Evolutionary conservation across 2,797 vertebrate species (phyloP).

Genomic region (Brotula barbata): DNA sequence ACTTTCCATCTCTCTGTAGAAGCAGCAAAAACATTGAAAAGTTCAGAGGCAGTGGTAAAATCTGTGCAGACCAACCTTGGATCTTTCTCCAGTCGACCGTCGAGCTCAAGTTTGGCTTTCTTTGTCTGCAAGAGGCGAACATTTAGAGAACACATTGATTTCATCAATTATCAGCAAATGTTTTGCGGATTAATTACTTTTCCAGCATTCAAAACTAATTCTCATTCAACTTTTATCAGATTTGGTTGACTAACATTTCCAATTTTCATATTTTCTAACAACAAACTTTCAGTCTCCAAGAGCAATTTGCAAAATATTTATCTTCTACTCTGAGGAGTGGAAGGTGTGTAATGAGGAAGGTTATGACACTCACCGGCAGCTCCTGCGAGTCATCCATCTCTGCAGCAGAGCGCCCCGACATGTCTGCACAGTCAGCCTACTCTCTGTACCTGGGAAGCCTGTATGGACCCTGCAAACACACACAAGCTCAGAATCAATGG

Average conservation of each 20-base stretch:
- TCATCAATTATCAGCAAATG: too few relatives aligned
- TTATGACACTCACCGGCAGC: slow-evolving; percentile 86
- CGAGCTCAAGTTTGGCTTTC: slow-evolving; percentile 87
- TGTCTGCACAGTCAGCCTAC: slow-evolving; percentile 71
- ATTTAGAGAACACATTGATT: too few relatives aligned
- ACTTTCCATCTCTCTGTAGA: not conserved
- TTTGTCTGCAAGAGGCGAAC: slow-evolving; percentile 81
- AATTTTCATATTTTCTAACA: too few relatives aligned
- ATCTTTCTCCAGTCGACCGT: slow-evolving; percentile 81
- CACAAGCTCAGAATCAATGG: slow-evolving; percentile 22
- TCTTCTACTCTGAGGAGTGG: not conserved
- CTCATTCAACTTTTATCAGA: too few relatives aligned
- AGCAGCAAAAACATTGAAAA: not conserved
- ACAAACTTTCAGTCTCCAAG: too few relatives aligned
- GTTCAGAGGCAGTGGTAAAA: not conserved
- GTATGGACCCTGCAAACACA: slow-evolving; percentile 70
- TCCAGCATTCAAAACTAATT: too few relatives aligned
- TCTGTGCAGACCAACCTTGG: slow-evolving; percentile 76
- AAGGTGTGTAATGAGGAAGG: not conserved
- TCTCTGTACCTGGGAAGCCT: slow-evolving; percentile 54
- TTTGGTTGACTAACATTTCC: too few relatives aligned
- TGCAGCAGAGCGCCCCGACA: slow-evolving; percentile 63
- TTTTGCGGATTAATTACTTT: too few relatives aligned
- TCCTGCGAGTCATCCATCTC: slow-evolving; percentile 92
- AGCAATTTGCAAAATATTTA: too few relatives aligned